phyloP scores from a whole-genome alignment of 1,140 invertebrate species.

The Lucilia cuprina region DNA sequence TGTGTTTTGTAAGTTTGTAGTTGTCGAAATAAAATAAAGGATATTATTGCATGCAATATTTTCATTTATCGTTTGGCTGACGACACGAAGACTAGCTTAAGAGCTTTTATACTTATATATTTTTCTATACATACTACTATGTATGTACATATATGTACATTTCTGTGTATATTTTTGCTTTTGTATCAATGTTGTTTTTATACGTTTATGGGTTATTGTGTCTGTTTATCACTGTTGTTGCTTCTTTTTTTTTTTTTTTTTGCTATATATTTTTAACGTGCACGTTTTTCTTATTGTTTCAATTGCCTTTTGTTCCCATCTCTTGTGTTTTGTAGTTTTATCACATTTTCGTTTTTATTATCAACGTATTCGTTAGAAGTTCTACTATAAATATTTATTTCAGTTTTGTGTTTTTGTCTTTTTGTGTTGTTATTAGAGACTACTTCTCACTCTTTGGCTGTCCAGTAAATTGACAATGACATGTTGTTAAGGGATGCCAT shows the following conservation, averaged over 20 bases:
- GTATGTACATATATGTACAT: too few species aligned
- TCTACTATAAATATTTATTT: not conserved
- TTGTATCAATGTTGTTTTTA: not conserved
- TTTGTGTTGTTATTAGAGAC: not conserved
- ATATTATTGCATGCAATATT: constrained; percentile 3
- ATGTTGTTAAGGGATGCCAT: constrained; percentile 13
- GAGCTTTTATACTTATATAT: not conserved
- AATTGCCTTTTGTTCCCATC: not conserved
- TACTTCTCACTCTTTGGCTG: not conserved
- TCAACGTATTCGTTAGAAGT: not conserved
- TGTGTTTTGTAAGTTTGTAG: not conserved
- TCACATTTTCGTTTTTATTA: not conserved
- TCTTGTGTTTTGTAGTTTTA: not conserved
- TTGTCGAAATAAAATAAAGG: constrained; percentile 6
- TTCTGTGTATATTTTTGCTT: not conserved
- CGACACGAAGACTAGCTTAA: constrained; percentile 27
- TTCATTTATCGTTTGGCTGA: constrained; percentile 10
- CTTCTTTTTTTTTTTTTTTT: not conserved
- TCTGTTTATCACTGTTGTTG: not conserved
- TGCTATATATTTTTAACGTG: not conserved
- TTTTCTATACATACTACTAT: too few species aligned
- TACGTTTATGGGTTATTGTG: not conserved
- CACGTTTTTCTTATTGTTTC: constrained; percentile 6
- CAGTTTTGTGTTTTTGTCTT: not conserved
- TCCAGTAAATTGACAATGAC: constrained; percentile 10